Conservation (phyloP, 2,888 invertebrate genomes). For the Melinopterus prodromus region DNA sequence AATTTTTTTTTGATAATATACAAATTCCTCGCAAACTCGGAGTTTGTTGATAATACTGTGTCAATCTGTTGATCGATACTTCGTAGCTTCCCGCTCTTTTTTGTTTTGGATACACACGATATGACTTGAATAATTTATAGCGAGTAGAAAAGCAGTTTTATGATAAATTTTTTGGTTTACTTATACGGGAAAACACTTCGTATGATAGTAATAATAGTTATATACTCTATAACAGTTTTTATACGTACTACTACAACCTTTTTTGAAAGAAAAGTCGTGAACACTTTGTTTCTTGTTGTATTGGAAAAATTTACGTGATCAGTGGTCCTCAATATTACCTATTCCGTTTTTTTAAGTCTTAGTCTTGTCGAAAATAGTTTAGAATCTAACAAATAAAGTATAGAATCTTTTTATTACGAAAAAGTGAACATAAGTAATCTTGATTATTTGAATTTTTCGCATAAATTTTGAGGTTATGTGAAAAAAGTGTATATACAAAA, state of each 20-base stretch:
- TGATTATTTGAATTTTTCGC: too few species aligned
- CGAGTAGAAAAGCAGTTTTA: neutral
- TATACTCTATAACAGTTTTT: slow-evolving; percentile 4
- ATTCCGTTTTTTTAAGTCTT: too few species aligned
- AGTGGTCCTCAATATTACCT: neutral
- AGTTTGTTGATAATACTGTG: neutral
- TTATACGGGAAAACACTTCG: neutral
- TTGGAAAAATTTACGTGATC: neutral
- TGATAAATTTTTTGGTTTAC: neutral
- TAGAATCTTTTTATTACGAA: too few species aligned
- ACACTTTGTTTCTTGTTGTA: neutral
- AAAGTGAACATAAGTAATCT: too few species aligned
- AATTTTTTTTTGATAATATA: neutral
- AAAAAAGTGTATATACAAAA: too few species aligned
- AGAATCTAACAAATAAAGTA: too few species aligned
- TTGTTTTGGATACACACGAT: neutral
- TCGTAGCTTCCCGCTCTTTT: neutral
- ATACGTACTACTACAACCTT: neutral
- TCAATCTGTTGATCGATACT: neutral
- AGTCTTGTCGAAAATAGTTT: too few species aligned
- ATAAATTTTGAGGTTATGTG: too few species aligned
- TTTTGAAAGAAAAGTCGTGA: neutral
- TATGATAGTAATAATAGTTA: neutral
- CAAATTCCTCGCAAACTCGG: neutral
- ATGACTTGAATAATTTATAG: neutral